A percentile compares a stretch with the other conserved stretches of the same genome.
Evolutionary conservation across 2,113 vertebrate genomes (phyloP).

Genomic region (Nothoprocta perdicaria): DNA sequence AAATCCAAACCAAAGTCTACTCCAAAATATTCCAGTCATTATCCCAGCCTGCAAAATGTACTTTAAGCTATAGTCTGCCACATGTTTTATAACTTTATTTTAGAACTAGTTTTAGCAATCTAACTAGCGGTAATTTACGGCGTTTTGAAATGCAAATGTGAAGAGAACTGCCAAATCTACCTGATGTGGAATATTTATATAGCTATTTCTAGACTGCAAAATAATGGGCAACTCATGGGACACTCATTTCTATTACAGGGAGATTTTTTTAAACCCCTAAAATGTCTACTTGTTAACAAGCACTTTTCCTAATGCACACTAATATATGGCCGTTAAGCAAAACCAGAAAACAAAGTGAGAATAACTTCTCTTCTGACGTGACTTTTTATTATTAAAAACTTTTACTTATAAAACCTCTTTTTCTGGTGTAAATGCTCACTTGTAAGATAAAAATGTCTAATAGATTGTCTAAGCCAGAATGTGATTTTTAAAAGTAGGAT

Average conservation of each 20-base stretch:
- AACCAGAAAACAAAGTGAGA: not conserved
- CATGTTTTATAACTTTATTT: not conserved
- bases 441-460: not conserved
- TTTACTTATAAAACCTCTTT: not conserved
- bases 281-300: too few species aligned
- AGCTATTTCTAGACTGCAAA: not conserved
- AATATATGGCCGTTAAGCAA: not conserved
- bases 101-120: not conserved
- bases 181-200: not conserved
- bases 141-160: not conserved
- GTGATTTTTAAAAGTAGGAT: rapidly evolving
- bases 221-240: not conserved
- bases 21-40: not conserved
- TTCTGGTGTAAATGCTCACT: not conserved
- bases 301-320: not conserved
- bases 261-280: not conserved
- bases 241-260: not conserved
- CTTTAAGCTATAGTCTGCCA: not conserved
- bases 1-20: not conserved
- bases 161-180: not conserved
- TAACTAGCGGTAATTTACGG: not conserved
- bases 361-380: not conserved
- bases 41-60: not conserved
- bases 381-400: not conserved
- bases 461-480: not conserved